Conservation (phyloP, 2,113 vertebrate species). For the Pelobates fuscus region DNA sequence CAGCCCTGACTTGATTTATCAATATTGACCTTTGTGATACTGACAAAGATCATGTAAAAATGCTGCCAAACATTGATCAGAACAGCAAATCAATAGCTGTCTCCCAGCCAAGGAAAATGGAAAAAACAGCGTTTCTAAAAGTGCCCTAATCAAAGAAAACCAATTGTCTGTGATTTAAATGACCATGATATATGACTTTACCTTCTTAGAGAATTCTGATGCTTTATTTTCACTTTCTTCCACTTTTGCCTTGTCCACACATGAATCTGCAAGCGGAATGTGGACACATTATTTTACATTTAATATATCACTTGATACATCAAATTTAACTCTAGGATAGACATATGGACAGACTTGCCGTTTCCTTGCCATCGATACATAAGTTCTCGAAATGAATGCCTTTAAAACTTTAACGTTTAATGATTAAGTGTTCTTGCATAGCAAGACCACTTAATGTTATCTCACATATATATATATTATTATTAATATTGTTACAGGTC, state of each 20-base stretch:
- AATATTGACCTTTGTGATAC: slow-evolving; percentile 67
- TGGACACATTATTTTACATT: neutral
- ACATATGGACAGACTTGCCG: slow-evolving; percentile 1
- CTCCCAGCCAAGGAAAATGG: slow-evolving; percentile 56
- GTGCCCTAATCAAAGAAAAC: slow-evolving; percentile 55
- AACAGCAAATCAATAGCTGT: slow-evolving; percentile 70
- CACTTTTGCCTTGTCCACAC: slow-evolving; percentile 94
- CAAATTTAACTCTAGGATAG: no score
- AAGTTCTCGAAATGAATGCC: no score
- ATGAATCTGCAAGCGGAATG: slow-evolving; percentile 77
- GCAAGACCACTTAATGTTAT: no score
- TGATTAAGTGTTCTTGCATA: no score
- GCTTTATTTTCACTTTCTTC: slow-evolving; percentile 95
- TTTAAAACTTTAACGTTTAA: no score
- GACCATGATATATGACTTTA: slow-evolving; percentile 65
- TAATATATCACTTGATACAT: no score
- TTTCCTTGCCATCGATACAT: no score
- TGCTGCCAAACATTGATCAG: slow-evolving; percentile 72
- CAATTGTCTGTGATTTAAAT: slow-evolving; percentile 48
- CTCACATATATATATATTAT: no score
- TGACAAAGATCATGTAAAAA: slow-evolving; percentile 73
- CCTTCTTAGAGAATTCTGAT: slow-evolving; percentile 93
- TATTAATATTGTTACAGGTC: no score
- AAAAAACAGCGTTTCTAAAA: slow-evolving; percentile 63
- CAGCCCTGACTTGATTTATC: slow-evolving; percentile 58